Base-by-base conservation (phyloP, 30 jellyfish, hydroid and myxozoan genomes). In the Sanderia malayensis region DNA sequence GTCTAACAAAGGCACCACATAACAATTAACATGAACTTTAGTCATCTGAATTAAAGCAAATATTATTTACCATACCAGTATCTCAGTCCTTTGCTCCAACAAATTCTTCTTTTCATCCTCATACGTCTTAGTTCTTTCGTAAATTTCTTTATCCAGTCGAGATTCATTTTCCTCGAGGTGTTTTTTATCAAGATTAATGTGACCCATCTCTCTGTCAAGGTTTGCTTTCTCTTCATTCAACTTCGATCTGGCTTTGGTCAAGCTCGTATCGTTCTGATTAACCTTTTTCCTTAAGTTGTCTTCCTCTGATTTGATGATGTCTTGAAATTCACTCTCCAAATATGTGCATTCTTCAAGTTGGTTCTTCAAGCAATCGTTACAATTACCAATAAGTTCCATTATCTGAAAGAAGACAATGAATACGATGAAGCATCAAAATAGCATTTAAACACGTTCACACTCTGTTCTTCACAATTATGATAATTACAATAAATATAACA, bases 171-270 rank as follows among this genome's bases (percentile, higher is more conserved):
- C 41, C 22, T 44, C 75, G 4, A 66, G 34, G 33, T 79, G 91
- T 28, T 79, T 78, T 44, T 67, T 79, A 67, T 79, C 91, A 28
- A 79, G 55, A 18, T 69, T 31, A 28, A 79, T 67, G 52, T 79
- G 91, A 15, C 83, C 64, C 83, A 79, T 53, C 31, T 79, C 91
- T 18, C 91, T 79, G 33, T 79, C 91, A 17, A 79, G 70, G 25
- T 67, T 79, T 3, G 78, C 66, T 23, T 58, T 79, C 45, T 79
- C 83, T 69, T 79, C 83, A 62, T 53, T 60, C 30, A 66, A 22
- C 49, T 65, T 41, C 46, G 67, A 31, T 67, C 47, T 58, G 10
- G 91, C 69, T 27, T 69, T 59, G 34, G 31, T 33, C 0, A 66
- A 20, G 24, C 33, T 44, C 1, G 44, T 53, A 32, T 79, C 91